These are phyloP conservation scores for Parnassius glacialis DNA, from an alignment of 2,888 invertebrate species.

Conservation along the genomic window DNA sequence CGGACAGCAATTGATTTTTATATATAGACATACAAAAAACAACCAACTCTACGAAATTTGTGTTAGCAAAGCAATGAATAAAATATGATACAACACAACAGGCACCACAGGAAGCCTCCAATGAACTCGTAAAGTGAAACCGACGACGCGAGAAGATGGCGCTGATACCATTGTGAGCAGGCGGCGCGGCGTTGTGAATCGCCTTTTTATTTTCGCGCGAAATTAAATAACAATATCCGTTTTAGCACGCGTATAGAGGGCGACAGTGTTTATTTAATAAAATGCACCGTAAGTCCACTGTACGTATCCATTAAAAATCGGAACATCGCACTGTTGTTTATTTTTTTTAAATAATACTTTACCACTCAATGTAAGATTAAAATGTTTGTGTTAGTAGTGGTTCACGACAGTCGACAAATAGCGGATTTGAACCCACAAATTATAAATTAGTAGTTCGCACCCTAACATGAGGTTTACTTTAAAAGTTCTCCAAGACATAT, in stretches of 20 bases:
- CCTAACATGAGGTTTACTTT: too few relatives aligned
- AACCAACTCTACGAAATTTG: neutral
- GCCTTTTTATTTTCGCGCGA: conserved; percentile 26
- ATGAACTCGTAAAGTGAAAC: conserved; percentile 36
- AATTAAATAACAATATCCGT: conserved; percentile 29
- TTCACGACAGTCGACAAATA: too few relatives aligned
- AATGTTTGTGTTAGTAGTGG: too few relatives aligned
- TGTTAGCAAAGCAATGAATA: conserved; percentile 2
- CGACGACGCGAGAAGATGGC: conserved; percentile 33
- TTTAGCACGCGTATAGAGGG: neutral
- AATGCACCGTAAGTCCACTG: neutral
- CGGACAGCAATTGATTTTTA: too few relatives aligned
- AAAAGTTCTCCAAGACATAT: too few relatives aligned
- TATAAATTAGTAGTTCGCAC: too few relatives aligned
- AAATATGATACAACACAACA: conserved; percentile 8
- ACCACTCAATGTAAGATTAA: too few relatives aligned
- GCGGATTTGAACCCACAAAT: too few relatives aligned
- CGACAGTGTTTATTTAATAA: conserved; percentile 13
- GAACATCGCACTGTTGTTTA: too few relatives aligned
- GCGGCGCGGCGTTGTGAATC: neutral
- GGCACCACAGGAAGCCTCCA: conserved; percentile 29
- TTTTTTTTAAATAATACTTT: too few relatives aligned
- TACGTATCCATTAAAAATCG: too few relatives aligned
- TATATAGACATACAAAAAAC: too few relatives aligned
- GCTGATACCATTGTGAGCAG: conserved; percentile 22